Base-by-base conservation (phyloP, 1,140 invertebrate genomes). In the Latrodectus geometricus region DNA sequence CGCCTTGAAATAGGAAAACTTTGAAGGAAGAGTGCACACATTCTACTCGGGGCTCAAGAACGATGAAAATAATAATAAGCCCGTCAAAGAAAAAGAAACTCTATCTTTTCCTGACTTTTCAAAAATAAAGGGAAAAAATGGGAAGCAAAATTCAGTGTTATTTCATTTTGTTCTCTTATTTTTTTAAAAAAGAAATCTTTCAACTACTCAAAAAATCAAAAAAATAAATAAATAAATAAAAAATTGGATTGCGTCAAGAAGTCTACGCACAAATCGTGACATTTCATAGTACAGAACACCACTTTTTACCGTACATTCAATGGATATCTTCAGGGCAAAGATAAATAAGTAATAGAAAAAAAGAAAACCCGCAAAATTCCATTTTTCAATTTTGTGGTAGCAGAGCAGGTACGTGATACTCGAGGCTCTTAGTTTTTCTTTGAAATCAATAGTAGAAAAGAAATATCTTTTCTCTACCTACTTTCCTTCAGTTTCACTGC, bases 311-410 rank as follows among this genome's bases (percentile, higher is more conserved):
- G 12, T 61, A 61, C 11, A 61, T 61, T 61, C 49, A 20, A 35
- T 5, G 49, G 20, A 54, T 78, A 20, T 61, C 75, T 78, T 20
- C 56, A n/a, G 75, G 75, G 68, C n/a, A 48, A 20, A 80, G 66
- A 80, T 80, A 80, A 80, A 80, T 56, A 70, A 80, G 68, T 69
- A 80, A 73, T 48, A 65, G 56, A 79, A 52, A 78, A 48, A 35
- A 11, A 8, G 52, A 49, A n/a, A 54, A 49, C 17, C 35, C 23
- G 9, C 20, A 72, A 74, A 82, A 82, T 82, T 82, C 80, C 80
- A 74, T 82, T 82, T 82, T 82, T 82, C 80, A 82, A 82, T 82
- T 82, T 82, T 82, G 80, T 65, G 70, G 66, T 21, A 54, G 66
- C 11, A 20, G 49, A 3, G 4, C 5, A n/a, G 14, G 35, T 11